Evolutionary conservation across 37 sponge, comb jelly and placozoan species (phyloP).

Genomic region (Tethya wilhelma): DNA sequence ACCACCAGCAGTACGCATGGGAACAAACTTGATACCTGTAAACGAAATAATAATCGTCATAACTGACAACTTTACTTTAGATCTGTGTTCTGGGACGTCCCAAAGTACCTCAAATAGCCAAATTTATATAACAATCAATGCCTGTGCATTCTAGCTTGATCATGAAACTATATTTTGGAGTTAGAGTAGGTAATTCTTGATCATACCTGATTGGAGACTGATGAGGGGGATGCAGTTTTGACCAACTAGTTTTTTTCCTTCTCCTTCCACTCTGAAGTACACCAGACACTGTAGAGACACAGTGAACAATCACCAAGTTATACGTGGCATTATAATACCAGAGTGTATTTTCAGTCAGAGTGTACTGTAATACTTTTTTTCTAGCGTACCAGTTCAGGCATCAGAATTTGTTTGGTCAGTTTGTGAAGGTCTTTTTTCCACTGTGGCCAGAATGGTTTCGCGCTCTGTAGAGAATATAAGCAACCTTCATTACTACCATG

Average conservation of each 20-base stretch:
- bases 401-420: constrained; percentile 31
- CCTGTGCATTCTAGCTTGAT: no score
- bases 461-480: neutral
- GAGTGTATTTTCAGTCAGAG: no score
- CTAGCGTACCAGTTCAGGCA: constrained; percentile 68
- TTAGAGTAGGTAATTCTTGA: no score
- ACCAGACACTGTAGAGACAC: constrained; percentile 54
- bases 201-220: constrained; percentile 67
- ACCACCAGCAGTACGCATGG: constrained; percentile 62
- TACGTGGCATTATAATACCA: neutral
- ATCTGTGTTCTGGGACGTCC: no score
- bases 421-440: constrained; percentile 25
- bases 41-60: neutral
- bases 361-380: no score
- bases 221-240: constrained; percentile 73
- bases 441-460: constrained; percentile 37
- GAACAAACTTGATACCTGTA: constrained; percentile 65
- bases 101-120: no score
- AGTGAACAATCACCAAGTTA: neutral
- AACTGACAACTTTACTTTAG: no score
- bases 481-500: neutral
- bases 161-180: no score
- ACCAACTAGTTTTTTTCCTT: constrained; percentile 33
- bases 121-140: no score
- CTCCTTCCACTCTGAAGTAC: constrained; percentile 60